Base-by-base conservation (phyloP, 2,888 invertebrate genomes). In the Melinaea menophilus region DNA sequence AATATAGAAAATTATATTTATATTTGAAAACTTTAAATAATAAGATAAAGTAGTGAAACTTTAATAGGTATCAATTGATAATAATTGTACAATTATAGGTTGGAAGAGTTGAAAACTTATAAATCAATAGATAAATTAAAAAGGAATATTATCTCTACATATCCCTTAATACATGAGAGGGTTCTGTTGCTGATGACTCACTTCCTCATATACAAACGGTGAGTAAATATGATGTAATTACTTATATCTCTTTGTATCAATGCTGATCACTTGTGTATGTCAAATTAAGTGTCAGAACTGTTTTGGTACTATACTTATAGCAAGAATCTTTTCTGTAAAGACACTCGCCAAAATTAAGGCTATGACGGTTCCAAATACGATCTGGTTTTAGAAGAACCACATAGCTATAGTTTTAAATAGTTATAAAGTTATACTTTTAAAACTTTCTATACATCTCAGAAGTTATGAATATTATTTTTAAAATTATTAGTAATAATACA, bases 111-210 rank as follows among this genome's bases (percentile, higher is more conserved):
- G 2, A 84, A 81, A 78, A 78, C 75, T 0, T 71, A 77, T n/a
- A 78, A 80, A 60, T 78, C 88, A 0, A 65, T 82, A 62, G 86
- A 88, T 1, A 82, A 80, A 48, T 69, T 90, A 51, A 81, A 82
- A 70, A 82, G 78, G 64, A 92, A 92, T 69, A 88, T 92, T 51
- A 84, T 85, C 1, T 94, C 94, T 0, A 93, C 92, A 0, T 95
- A 95, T 77, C 94, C 95, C 0, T 68, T 95, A 2, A 87, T 95
- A 67, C 95, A 95, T 71, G 95, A 95, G 75, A 89, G 93, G 58
- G 92, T 92, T 7, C 68, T 95, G 2, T 80, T 91, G 2, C 80
- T 95, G 2, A 93, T 93, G 78, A 91, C 93, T 5, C 88, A 91
- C 65, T 95, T 94, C 79, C 83, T 95, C 59, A 92, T 93, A 66